These are phyloP conservation scores for Apotomis capreana DNA, from an alignment of 2,888 invertebrate genomes.

Conservation along the genomic window DNA sequence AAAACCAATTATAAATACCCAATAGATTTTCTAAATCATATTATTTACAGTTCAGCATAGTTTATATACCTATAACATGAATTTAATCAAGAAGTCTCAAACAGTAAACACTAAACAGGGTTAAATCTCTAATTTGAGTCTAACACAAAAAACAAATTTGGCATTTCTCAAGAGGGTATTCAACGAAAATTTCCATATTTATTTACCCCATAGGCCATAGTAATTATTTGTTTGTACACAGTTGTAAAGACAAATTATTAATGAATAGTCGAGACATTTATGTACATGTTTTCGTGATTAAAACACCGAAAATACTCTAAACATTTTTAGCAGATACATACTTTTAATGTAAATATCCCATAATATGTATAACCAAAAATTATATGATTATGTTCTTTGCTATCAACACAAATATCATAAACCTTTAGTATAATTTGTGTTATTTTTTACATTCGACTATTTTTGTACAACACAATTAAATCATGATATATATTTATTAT, in stretches of 20 bases:
- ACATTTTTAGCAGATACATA: not conserved
- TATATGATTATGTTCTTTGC: not conserved
- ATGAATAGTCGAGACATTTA: too few species aligned
- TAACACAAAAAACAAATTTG: too few species aligned
- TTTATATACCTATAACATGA: too few species aligned
- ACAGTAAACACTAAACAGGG: too few species aligned
- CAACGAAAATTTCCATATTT: not conserved
- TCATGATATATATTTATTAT: constrained; percentile 46
- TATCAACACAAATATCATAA: not conserved
- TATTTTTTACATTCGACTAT: constrained; percentile 1
- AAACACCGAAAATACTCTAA: too few species aligned
- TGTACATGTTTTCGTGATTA: too few species aligned
- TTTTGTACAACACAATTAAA: constrained; percentile 42
- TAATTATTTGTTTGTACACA: not conserved
- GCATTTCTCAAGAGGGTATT: not conserved
- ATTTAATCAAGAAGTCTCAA: too few species aligned
- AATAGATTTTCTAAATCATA: too few species aligned
- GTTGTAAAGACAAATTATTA: not conserved
- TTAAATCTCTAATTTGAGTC: too few species aligned
- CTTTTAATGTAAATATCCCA: not conserved
- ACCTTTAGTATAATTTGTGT: not conserved
- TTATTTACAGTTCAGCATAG: too few species aligned
- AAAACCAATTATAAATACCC: too few species aligned
- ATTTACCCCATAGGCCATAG: constrained; percentile 2
- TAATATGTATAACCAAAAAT: not conserved